A percentile compares a stretch with the other conserved stretches of the same genome.
phyloP scores from a whole-genome alignment of 2,113 vertebrate genomes.

The Struthio camelus region DNA sequence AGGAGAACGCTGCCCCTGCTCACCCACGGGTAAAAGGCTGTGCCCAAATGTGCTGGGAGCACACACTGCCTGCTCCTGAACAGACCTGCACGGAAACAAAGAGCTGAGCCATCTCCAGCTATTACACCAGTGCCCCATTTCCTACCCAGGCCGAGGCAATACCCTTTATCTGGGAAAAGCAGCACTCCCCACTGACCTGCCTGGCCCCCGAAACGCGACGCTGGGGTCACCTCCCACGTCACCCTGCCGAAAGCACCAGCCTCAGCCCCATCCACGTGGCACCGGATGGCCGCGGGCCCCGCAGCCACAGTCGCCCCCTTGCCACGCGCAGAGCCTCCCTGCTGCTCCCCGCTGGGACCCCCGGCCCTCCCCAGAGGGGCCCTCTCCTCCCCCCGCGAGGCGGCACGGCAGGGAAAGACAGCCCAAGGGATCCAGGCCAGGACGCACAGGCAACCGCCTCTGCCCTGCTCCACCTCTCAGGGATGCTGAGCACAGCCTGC shows the following conservation, averaged over 20 bases:
- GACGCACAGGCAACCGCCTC: fast-evolving
- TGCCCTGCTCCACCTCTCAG: background rate
- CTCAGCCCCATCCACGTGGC: background rate
- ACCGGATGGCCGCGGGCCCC: no score
- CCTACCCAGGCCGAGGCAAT: background rate
- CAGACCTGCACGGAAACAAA: conserved; percentile 42
- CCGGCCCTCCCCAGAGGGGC: no score
- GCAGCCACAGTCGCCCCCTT: no score
- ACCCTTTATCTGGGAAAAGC: background rate
- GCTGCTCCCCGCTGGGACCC: no score
- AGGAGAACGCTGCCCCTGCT: background rate
- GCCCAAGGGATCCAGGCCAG: fast-evolving
- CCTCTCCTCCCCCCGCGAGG: no score
- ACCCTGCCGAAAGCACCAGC: background rate
- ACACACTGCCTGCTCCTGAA: background rate
- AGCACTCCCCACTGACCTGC: background rate
- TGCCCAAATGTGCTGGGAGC: background rate
- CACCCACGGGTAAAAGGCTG: background rate
- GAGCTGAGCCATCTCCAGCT: conserved; percentile 53
- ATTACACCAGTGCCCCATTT: background rate
- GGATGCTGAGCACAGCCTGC: fast-evolving
- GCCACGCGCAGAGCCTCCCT: no score
- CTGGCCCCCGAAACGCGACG: background rate
- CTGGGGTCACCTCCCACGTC: background rate
- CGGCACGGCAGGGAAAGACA: no score